Base-by-base conservation (phyloP, 2,888 invertebrate species). In the Drosophila barbarae region DNA sequence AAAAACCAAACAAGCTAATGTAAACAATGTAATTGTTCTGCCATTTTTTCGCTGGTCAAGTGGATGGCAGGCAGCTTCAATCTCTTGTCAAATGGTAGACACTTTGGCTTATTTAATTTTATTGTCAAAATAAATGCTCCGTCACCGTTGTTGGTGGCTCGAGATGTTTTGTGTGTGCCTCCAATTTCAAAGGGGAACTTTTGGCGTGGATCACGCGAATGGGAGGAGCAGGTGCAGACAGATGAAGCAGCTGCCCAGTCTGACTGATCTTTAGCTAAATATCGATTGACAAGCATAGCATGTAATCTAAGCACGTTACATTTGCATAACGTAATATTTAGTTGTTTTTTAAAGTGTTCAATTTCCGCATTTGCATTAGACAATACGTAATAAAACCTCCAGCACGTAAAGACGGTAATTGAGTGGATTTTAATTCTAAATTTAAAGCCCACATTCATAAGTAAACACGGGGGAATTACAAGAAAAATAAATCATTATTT, bases 51-150 rank as follows among this genome's bases (percentile, higher is more conserved):
- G 35, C 54, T 36, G 56, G 35, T 15, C 42, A 60, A 18, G 50
- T 41, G 32, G 15, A 30, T 34, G 26, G 12, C 49, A 23, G 26
- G 12, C 49, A 34, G 61, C 42, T 32, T 63, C 61, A 38, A 63
- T 52, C 61, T 51, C 61, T 61, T 63, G 61, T 61, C 61, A 51
- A 51, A 50, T 42, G 26, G 50, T 36, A 59, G 60, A 49, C 61
- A 60, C 61, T 61, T 23, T 32, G 51, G 9, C 32, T 63, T 51
- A 61, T 51, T 61, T 61, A 63, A 61, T 63, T 63, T 61, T 36
- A 21, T 61, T 63, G 51, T 63, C 44, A 51, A 38, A 51, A 36
- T 60, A 42, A 15, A 7, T 26, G 61, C 61, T 13, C 51, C 3
- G 50, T 61, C 61, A 61, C 18, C 18, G 18, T 44, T n/a, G 15